Base-by-base conservation (phyloP, 1,140 invertebrate genomes). In the Cyphomyrmex costatus region DNA sequence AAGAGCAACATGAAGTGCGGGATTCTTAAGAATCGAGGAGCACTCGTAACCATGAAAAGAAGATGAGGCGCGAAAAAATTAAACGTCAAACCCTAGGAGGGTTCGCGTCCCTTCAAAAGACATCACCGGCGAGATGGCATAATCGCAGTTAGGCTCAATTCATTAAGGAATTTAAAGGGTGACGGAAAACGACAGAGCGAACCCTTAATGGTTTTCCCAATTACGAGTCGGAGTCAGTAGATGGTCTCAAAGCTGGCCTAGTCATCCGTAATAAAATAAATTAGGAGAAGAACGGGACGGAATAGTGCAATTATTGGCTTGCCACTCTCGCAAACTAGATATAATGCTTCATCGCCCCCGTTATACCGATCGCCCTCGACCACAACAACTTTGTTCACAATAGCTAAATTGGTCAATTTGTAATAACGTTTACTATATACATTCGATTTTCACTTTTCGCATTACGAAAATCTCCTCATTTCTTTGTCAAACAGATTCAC, bases 111-210 rank as follows among this genome's bases (percentile, higher is more conserved):
- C 87, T 87, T 89, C 76, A 89, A 89, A 89, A 88, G 86, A 65
- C 89, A 85, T 91, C 83, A 82, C 89, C 87, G 33, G 66, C 74
- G 74, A 86, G 65, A 91, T 88, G 89, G 88, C 89, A 91, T 91
- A 91, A 91, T 90, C 90, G 88, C 73, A 89, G 90, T 91, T 89
- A 91, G 90, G 89, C 90, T 89, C 87, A 91, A 91, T 91, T 91
- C 87, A 91, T 91, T 91, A 91, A 89, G 87, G 90, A 91, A 85
- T 89, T 91, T 87, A 89, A 91, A 87, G 85, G 89, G 71, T 46
- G 89, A 36, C 60, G 77, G 68, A 80, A 56, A 46, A 71, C 80
- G 88, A 70, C 53, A 66, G 82, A 24, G 36, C 19, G 74, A 78
- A 53, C 63, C 66, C 74, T 91, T 91, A 91, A 91, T 91, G 90